Percentiles rank a stretch among this genome's conserved stretches.
These are phyloP conservation scores for Leptoclinus maculatus DNA, from an alignment of 2,797 vertebrate species.

Conservation along the genomic window DNA sequence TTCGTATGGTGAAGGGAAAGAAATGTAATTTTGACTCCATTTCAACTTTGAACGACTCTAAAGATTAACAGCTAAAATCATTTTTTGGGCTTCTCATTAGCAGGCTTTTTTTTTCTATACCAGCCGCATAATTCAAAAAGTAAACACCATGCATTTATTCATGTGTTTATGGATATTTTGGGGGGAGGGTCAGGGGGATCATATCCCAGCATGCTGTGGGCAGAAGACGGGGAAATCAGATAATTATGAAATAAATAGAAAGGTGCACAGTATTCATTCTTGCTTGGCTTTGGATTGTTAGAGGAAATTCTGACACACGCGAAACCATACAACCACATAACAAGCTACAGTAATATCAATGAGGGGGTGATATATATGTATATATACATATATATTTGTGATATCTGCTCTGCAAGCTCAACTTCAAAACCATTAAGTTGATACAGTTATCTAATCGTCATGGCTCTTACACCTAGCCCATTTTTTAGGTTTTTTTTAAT, in stretches of 20 bases:
- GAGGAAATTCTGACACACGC: background rate
- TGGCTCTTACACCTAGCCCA: background rate
- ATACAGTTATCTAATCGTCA: background rate
- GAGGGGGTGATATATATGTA: background rate
- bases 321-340: background rate
- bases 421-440: background rate
- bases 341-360: background rate
- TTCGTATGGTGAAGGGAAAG: background rate
- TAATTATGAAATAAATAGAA: background rate
- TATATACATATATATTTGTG: background rate
- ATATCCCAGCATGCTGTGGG: constrained; percentile 1
- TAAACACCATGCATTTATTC: background rate
- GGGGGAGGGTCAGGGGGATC: background rate
- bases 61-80: background rate
- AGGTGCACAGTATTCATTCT: background rate
- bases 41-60: constrained; percentile 19
- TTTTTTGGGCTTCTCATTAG: background rate
- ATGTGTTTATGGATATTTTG: background rate
- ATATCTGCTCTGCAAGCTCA: background rate
- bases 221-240: background rate
- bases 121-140: background rate
- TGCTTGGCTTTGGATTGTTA: background rate
- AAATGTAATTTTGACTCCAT: background rate
- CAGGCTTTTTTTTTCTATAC: background rate
- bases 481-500: background rate